phyloP scores from a whole-genome alignment of 2,888 invertebrate species.

The Campoletis raptor region DNA sequence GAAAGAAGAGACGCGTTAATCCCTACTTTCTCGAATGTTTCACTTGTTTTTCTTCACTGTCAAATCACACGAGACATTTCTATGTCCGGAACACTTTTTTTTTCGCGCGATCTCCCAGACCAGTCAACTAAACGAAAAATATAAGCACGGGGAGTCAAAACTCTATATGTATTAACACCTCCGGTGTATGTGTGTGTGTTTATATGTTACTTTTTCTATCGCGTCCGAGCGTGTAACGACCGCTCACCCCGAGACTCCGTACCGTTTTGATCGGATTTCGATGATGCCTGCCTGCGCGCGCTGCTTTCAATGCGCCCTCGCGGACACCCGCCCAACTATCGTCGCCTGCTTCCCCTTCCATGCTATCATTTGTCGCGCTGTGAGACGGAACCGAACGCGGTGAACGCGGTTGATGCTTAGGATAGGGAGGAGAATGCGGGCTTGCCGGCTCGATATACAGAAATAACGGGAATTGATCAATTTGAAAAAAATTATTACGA shows the following conservation, averaged over 20 bases:
- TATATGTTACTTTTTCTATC: constrained; percentile 52
- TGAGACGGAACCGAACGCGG: constrained; percentile 2
- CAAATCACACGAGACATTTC: constrained; percentile 77
- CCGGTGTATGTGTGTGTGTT: constrained; percentile 11
- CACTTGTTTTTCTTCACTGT: constrained; percentile 76
- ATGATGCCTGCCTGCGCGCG: constrained; percentile 70
- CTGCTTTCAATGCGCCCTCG: constrained; percentile 72
- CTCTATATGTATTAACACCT: constrained; percentile 52
- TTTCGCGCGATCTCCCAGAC: constrained; percentile 32
- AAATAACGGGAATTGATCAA: neutral
- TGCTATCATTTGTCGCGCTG: constrained; percentile 11
- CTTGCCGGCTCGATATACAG: constrained; percentile 23
- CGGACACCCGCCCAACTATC: constrained; percentile 60
- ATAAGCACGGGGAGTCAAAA: constrained; percentile 43
- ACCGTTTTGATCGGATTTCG: constrained; percentile 78
- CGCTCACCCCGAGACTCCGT: constrained; percentile 79
- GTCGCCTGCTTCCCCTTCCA: constrained; percentile 20
- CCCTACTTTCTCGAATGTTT: constrained; percentile 71
- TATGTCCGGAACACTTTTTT: constrained; percentile 65
- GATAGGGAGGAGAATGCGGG: neutral
- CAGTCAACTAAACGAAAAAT: constrained; percentile 32
- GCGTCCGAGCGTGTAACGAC: constrained; percentile 76
- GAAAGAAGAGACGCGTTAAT: constrained; percentile 33
- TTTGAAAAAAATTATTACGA: neutral
- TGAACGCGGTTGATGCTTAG: too few species aligned